Conservation (phyloP, 2,888 invertebrate genomes). For the Cerceris rybyensis region DNA sequence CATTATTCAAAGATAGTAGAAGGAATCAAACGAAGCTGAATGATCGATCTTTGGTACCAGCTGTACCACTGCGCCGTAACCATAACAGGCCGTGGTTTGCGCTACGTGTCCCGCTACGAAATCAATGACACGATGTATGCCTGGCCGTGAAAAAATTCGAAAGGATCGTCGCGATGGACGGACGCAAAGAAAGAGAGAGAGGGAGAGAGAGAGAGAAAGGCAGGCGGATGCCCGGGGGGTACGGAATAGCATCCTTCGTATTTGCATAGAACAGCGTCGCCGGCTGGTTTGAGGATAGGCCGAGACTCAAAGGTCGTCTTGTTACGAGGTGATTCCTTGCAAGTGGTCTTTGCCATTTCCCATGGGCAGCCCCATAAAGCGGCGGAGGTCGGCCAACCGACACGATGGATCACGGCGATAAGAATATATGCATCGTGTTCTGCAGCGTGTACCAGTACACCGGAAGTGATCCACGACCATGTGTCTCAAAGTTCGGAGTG, state of each 20-base stretch:
- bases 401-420: slow-evolving; percentile 76
- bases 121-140: slow-evolving; percentile 16
- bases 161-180: slow-evolving; percentile 19
- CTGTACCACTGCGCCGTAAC: too few species aligned
- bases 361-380: slow-evolving; percentile 73
- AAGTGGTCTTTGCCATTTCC: slow-evolving; percentile 76
- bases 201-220: slow-evolving; percentile 45
- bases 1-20: too few species aligned
- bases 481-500: slow-evolving; percentile 52
- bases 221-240: slow-evolving; percentile 40
- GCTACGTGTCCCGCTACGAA: slow-evolving; percentile 5
- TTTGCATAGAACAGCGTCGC: slow-evolving; percentile 65
- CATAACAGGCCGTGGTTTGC: too few species aligned
- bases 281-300: slow-evolving; percentile 49
- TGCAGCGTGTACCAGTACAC: slow-evolving; percentile 63
- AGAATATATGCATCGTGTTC: slow-evolving; percentile 72
- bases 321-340: slow-evolving; percentile 70
- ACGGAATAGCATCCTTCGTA: slow-evolving; percentile 45
- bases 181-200: background rate
- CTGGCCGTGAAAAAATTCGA: slow-evolving; percentile 28
- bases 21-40: too few species aligned
- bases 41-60: too few species aligned
- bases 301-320: slow-evolving; percentile 66
- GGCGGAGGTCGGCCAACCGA: slow-evolving; percentile 67
- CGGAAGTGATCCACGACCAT: slow-evolving; percentile 60